A percentile compares a stretch with the other conserved stretches of the same genome.
phyloP scores from a whole-genome alignment of 2,113 vertebrate genomes.

The Myotis davidii region DNA sequence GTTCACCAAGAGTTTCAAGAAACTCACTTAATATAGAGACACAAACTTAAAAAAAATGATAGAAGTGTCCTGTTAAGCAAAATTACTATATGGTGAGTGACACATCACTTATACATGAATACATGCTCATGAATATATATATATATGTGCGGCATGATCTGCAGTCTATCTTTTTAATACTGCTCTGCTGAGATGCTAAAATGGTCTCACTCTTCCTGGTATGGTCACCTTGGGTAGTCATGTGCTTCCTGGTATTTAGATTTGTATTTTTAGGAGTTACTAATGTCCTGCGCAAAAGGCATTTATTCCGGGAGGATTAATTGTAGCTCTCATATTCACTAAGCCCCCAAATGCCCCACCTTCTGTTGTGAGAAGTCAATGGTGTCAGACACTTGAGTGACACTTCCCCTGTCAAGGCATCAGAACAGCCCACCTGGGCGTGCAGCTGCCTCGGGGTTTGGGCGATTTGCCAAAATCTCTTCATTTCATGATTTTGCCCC shows the following conservation, averaged over 20 bases:
- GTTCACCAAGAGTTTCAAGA: background rate
- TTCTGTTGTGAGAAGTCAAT: constrained; percentile 71
- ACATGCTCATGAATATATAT: background rate
- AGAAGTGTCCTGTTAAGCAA: background rate
- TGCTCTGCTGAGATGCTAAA: background rate
- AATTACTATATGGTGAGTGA: background rate
- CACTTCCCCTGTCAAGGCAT: constrained; percentile 64
- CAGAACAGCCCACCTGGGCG: constrained; percentile 73
- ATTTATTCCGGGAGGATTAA: constrained; percentile 76
- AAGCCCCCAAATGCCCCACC: constrained; percentile 66
- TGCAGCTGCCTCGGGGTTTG: constrained; percentile 66
- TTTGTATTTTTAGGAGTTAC: constrained; percentile 65
- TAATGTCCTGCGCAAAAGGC: constrained; percentile 57
- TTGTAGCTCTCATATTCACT: constrained; percentile 73
- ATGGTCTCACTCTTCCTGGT: background rate
- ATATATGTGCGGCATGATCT: background rate
- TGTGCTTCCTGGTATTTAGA: constrained; percentile 5
- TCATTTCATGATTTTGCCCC: constrained; percentile 63
- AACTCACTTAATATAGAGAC: background rate
- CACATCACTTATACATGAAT: background rate
- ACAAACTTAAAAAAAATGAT: background rate
- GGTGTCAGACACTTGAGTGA: constrained; percentile 59
- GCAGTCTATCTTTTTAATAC: accelerated
- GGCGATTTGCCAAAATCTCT: constrained; percentile 54
- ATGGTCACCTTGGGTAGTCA: background rate